Evolutionary conservation across 1,140 invertebrate genomes (phyloP).

Genomic region (Sarcophaga peregrina): DNA sequence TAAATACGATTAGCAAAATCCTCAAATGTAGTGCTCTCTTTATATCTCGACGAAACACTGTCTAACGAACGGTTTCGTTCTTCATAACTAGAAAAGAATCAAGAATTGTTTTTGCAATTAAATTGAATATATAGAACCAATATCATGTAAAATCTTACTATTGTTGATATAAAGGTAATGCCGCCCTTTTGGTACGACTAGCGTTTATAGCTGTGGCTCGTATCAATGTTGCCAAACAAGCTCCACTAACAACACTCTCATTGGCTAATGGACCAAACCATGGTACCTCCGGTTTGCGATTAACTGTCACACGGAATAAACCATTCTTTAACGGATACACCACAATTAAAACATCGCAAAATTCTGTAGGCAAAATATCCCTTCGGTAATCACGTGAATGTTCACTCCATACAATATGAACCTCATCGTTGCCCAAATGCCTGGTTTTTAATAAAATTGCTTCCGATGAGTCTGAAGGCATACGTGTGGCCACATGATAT

Average conservation of each 20-base stretch:
- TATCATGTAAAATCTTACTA: constrained; percentile 73
- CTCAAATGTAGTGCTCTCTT: constrained; percentile 91
- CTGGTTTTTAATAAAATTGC: constrained; percentile 92
- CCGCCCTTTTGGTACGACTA: constrained; percentile 88
- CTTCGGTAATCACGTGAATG: constrained; percentile 94
- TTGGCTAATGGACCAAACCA: constrained; percentile 97
- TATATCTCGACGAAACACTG: constrained; percentile 89
- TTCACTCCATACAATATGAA: constrained; percentile 99
- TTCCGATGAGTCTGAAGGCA: constrained; percentile 89
- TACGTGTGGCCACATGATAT: constrained; percentile 98
- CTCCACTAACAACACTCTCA: constrained; percentile 89
- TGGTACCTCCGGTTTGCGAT: constrained; percentile 87
- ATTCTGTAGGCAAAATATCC: constrained; percentile 98
- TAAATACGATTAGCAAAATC: constrained; percentile 88
- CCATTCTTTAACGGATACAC: constrained; percentile 92
- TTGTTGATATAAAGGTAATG: constrained; percentile 90
- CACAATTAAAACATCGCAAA: constrained; percentile 98
- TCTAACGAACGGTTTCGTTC: constrained; percentile 89
- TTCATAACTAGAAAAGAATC: constrained; percentile 78
- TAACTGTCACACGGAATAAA: constrained; percentile 84
- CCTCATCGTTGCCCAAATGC: constrained; percentile 98
- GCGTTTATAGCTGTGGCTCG: constrained; percentile 92
- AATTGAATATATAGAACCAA: not conserved
- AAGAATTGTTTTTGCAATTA: not conserved
- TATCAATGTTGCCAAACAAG: constrained; percentile 87